Percentiles rank a stretch among this genome's conserved stretches.
Evolutionary conservation across 1,140 invertebrate genomes (phyloP).

Genomic region (Diuraphis noxia): DNA sequence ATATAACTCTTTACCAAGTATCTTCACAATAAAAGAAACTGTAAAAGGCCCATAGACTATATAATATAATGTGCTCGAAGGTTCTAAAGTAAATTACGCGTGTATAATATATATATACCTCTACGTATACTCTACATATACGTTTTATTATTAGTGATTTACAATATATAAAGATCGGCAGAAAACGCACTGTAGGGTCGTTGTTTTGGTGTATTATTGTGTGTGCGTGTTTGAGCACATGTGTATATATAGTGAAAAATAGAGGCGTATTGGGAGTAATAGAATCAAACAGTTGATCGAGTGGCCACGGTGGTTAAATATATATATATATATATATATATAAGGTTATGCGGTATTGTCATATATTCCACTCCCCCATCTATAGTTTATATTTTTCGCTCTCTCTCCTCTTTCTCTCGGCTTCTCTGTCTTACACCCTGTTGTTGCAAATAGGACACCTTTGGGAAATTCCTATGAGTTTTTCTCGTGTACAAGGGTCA

Average conservation of each 20-base stretch:
- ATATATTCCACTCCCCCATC: not conserved
- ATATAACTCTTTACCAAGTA: not conserved
- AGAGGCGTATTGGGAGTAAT: constrained; percentile 38
- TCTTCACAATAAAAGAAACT: not conserved
- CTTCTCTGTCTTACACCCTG: not conserved
- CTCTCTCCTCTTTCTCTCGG: no score
- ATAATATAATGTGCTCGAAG: not conserved
- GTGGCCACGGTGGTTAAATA: not conserved
- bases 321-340: not conserved
- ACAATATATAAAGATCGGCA: not conserved
- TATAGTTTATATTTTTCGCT: not conserved
- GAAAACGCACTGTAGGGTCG: not conserved
- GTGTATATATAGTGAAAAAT: constrained; percentile 22
- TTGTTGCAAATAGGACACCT: constrained; percentile 36
- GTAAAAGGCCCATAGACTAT: not conserved
- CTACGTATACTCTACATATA: not conserved
- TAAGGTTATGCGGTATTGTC: constrained; percentile 38
- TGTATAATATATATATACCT: not conserved
- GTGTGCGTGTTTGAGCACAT: not conserved
- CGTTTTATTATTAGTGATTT: not conserved
- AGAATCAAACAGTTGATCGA: constrained; percentile 50
- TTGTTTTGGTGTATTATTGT: not conserved
- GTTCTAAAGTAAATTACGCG: not conserved
- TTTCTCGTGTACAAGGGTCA: not conserved
- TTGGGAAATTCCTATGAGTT: constrained; percentile 39